A percentile compares a stretch with the other conserved stretches of the same genome.
phyloP scores from a whole-genome alignment of 2,797 vertebrate species.

The Dipus sagitta region DNA sequence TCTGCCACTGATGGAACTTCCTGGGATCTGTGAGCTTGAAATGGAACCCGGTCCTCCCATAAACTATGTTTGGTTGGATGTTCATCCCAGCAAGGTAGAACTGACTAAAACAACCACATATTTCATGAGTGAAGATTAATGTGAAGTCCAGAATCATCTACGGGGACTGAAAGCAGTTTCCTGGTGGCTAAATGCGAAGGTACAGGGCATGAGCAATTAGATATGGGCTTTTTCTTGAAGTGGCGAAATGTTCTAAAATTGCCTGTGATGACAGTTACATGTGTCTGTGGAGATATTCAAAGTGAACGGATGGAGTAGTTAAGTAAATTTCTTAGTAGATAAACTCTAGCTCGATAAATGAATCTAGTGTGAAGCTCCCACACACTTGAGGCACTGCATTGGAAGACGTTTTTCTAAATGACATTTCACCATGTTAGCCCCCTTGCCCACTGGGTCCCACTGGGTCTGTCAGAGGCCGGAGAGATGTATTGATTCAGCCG shows the following conservation, averaged over 20 bases:
- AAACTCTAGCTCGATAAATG: background rate
- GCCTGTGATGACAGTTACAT: background rate
- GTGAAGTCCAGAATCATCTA: background rate
- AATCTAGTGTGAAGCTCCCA: background rate
- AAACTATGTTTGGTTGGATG: no score
- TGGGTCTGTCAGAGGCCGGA: background rate
- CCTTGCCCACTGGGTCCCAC: no score
- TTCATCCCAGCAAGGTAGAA: no score
- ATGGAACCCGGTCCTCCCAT: no score
- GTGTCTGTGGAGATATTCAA: background rate
- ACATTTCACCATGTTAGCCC: background rate
- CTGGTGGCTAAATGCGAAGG: background rate
- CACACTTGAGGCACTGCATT: background rate
- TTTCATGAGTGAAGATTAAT: background rate
- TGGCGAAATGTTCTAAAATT: background rate
- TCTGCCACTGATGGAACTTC: no score
- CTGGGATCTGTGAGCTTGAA: no score
- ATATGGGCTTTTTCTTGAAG: background rate
- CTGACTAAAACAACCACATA: background rate
- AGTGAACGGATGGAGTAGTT: background rate
- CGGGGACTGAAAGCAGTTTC: background rate
- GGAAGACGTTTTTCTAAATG: background rate
- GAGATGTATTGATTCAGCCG: background rate
- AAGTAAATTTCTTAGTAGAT: background rate
- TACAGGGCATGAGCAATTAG: no score